Evolutionary conservation across 2,888 invertebrate genomes (phyloP).

Genomic region (Nomada lathburiana): DNA sequence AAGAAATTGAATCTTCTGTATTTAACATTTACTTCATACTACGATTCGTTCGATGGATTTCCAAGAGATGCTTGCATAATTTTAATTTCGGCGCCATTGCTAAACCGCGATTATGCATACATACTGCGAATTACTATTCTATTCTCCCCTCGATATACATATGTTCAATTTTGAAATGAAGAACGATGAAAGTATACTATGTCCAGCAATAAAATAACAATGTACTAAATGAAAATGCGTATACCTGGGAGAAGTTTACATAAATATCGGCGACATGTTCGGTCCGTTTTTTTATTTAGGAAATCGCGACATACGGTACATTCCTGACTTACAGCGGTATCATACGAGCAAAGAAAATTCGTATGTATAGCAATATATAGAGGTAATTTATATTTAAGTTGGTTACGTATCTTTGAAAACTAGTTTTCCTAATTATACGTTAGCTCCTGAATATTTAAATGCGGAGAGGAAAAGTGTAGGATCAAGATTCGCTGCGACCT

Average conservation of each 20-base stretch:
- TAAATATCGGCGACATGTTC: not conserved
- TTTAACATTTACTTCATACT: not conserved
- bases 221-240: not conserved
- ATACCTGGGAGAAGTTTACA: not conserved
- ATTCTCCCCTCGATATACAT: not conserved
- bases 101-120: not conserved
- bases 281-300: slow-evolving; percentile 25
- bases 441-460: not conserved
- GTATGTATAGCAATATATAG: not conserved
- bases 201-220: slow-evolving; percentile 9
- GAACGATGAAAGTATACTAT: not conserved
- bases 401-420: slow-evolving; percentile 9
- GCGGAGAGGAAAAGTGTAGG: not conserved
- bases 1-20: slow-evolving; percentile 3
- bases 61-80: not conserved
- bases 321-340: slow-evolving; percentile 30
- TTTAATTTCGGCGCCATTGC: not conserved
- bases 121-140: slow-evolving; percentile 2
- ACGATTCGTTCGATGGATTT: not conserved
- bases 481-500: not conserved
- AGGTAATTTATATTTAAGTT: slow-evolving; percentile 37
- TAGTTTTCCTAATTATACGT: slow-evolving; percentile 11
- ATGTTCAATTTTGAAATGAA: not conserved
- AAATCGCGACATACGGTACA: slow-evolving; percentile 19
- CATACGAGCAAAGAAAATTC: slow-evolving; percentile 9